Evolutionary conservation across 2,797 vertebrate species (phyloP).

Genomic region (Limosa lapponica): DNA sequence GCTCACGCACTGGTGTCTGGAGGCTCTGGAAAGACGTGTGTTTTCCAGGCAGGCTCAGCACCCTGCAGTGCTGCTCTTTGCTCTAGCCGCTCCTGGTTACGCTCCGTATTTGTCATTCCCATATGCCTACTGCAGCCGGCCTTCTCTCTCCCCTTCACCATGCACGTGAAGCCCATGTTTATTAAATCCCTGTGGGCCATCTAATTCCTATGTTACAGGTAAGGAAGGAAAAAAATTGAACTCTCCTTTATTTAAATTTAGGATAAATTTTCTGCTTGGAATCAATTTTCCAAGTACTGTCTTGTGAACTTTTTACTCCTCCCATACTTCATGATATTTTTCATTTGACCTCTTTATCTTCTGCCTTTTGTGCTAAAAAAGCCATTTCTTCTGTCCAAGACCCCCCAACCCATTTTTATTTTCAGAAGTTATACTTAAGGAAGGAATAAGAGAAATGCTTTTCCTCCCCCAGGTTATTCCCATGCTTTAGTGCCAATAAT

Average conservation of each 20-base stretch:
- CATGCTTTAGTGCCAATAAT: slow-evolving; percentile 57
- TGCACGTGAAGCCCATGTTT: rapidly evolving
- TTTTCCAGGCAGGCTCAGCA: neutral
- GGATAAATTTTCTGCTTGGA: neutral
- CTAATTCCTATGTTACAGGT: neutral
- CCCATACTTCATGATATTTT: neutral
- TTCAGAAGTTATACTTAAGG: neutral
- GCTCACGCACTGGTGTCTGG: rapidly evolving
- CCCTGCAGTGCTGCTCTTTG: neutral
- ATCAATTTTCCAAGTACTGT: neutral
- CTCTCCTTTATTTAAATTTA: neutral
- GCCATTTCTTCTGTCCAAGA: neutral
- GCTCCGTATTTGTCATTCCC: neutral
- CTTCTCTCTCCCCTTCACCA: neutral
- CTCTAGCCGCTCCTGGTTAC: neutral
- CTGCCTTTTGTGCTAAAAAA: neutral
- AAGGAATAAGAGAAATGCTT: slow-evolving; percentile 1
- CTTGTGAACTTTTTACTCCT: neutral
- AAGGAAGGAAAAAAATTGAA: neutral
- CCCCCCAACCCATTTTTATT: neutral
- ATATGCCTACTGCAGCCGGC: rapidly evolving
- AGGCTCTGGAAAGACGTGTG: neutral
- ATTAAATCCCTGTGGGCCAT: neutral
- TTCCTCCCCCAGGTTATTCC: slow-evolving; percentile 58
- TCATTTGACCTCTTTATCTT: neutral